Evolutionary conservation across 2,797 vertebrate genomes (phyloP).

Genomic region (Cichlasoma orientale): DNA sequence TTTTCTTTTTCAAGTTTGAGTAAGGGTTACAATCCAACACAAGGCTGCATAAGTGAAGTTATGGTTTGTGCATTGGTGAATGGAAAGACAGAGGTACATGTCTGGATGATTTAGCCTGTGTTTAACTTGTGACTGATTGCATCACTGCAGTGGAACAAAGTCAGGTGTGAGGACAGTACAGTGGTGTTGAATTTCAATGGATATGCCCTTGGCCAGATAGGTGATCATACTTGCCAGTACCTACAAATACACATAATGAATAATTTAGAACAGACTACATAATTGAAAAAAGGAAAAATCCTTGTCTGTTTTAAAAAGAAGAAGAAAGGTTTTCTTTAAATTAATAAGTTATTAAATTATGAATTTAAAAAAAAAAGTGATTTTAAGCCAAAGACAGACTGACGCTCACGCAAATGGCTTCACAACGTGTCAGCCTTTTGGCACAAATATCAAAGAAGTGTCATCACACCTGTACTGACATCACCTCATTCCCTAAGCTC

Average conservation of each 20-base stretch:
- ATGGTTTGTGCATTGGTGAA: not conserved
- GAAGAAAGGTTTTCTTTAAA: too few relatives aligned
- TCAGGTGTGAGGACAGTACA: slow-evolving; percentile 66
- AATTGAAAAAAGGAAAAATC: too few relatives aligned
- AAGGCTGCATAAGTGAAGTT: not conserved
- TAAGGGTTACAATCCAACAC: too few relatives aligned
- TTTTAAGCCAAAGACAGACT: not conserved
- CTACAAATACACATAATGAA: slow-evolving; percentile 7
- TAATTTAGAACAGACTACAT: not conserved
- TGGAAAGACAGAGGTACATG: slow-evolving; percentile 3
- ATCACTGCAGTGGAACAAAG: slow-evolving; percentile 77
- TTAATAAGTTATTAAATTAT: too few relatives aligned
- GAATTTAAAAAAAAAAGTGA: too few relatives aligned
- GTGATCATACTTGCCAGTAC: slow-evolving; percentile 51
- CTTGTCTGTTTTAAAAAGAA: too few relatives aligned
- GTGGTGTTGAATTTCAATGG: slow-evolving; percentile 71
- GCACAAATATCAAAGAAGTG: slow-evolving; percentile 46
- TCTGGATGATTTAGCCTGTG: slow-evolving; percentile 43
- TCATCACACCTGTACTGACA: slow-evolving; percentile 71
- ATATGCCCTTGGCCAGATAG: slow-evolving; percentile 74
- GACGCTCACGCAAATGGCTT: not conserved
- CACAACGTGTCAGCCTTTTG: slow-evolving; percentile 29
- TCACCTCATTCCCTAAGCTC: slow-evolving; percentile 76
- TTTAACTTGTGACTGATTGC: slow-evolving; percentile 73
- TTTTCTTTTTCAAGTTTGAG: too few relatives aligned